Evolutionary conservation across 2,888 invertebrate genomes (phyloP).

Genomic region (Nasonia oneida): DNA sequence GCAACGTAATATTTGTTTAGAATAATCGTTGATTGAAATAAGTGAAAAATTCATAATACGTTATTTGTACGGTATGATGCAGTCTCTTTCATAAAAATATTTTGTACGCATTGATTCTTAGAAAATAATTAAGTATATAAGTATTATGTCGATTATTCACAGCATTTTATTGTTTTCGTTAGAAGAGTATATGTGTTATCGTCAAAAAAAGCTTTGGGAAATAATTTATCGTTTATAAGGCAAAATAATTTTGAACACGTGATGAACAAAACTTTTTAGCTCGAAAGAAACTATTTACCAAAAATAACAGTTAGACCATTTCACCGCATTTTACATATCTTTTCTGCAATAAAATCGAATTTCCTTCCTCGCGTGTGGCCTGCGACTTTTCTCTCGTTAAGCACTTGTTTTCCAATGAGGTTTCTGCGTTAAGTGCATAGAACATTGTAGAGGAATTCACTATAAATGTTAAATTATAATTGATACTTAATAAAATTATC

Average conservation of each 20-base stretch:
- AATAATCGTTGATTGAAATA: not conserved
- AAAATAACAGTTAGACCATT: slow-evolving; percentile 22
- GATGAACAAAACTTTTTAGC: not conserved
- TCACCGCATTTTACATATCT: not conserved
- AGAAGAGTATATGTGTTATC: not conserved
- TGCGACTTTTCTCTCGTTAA: not conserved
- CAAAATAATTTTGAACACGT: not conserved
- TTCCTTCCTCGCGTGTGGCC: not conserved
- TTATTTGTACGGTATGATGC: slow-evolving; percentile 44
- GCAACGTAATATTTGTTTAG: not conserved
- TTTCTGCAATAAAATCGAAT: not conserved
- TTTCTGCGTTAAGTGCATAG: not conserved
- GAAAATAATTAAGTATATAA: slow-evolving; percentile 19
- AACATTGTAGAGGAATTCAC: too few relatives aligned
- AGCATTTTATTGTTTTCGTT: slow-evolving; percentile 48
- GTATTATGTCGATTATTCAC: slow-evolving; percentile 27
- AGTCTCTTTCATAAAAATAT: slow-evolving; percentile 48
- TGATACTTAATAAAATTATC: not conserved
- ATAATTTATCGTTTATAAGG: not conserved
- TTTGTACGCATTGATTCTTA: slow-evolving; percentile 41
- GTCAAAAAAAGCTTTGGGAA: not conserved
- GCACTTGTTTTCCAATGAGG: slow-evolving; percentile 25
- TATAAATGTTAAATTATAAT: not conserved
- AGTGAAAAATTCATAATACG: slow-evolving; percentile 7
- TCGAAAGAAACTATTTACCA: not conserved